Evolutionary conservation across 2,113 vertebrate genomes (phyloP).

Genomic region (Pipa parva): DNA sequence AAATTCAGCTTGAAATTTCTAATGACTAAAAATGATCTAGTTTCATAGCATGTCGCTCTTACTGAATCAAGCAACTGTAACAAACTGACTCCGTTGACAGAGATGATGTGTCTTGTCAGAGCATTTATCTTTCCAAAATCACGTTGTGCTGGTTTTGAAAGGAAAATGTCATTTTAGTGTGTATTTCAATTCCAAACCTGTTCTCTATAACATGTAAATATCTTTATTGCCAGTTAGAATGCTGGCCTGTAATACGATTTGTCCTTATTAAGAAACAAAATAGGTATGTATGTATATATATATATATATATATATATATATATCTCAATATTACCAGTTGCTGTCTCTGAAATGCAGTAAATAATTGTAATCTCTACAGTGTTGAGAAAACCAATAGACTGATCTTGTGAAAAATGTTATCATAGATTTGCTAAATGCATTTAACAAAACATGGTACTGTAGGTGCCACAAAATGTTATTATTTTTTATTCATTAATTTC

Average conservation of each 20-base stretch:
- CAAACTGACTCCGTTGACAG: slow-evolving; percentile 42
- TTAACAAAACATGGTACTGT: too few species aligned
- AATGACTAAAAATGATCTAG: slow-evolving; percentile 43
- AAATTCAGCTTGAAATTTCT: slow-evolving; percentile 44
- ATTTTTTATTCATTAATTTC: too few species aligned
- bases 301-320: neutral
- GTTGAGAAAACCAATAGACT: too few species aligned
- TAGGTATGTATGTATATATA: too few species aligned
- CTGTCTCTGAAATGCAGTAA: too few species aligned
- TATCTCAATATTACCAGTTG: neutral
- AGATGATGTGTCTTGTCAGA: slow-evolving; percentile 42
- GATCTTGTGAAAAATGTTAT: too few species aligned
- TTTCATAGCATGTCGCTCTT: slow-evolving; percentile 43
- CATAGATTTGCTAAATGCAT: too few species aligned
- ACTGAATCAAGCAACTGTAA: slow-evolving; percentile 39
- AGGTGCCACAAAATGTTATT: too few species aligned
- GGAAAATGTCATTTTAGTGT: slow-evolving; percentile 37
- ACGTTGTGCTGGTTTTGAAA: slow-evolving; percentile 35
- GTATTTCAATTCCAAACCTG: slow-evolving; percentile 30
- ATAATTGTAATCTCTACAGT: too few species aligned
- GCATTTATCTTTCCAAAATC: slow-evolving; percentile 37
- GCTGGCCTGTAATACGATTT: neutral
- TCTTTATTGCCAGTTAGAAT: slow-evolving; percentile 7
- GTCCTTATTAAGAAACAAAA: neutral
- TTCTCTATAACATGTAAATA: slow-evolving; percentile 35